Conservation (phyloP, 1,140 invertebrate genomes). For the Philotrypesis tridentata region DNA sequence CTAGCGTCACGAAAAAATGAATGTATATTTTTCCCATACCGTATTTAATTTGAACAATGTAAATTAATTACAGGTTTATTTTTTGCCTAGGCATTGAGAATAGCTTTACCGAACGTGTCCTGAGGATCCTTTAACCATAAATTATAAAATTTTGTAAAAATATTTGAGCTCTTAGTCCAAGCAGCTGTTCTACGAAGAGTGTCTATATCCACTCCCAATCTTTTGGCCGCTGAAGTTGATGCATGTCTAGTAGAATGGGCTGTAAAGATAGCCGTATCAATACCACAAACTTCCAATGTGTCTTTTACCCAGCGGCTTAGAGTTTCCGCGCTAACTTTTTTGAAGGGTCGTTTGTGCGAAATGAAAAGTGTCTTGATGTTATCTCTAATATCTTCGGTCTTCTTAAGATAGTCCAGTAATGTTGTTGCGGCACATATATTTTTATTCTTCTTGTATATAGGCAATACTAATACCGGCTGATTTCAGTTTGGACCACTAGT, state of each 20-base stretch:
- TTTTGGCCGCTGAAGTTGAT: background rate
- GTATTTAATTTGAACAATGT: no score
- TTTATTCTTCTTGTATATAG: background rate
- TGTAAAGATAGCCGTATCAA: background rate
- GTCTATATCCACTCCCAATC: background rate
- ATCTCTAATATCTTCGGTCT: background rate
- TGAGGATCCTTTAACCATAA: background rate
- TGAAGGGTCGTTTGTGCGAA: background rate
- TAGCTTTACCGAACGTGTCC: background rate
- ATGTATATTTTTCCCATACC: no score
- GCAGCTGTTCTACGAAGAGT: background rate
- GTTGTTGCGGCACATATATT: background rate
- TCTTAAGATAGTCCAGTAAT: background rate
- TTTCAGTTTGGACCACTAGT: background rate
- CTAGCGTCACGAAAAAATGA: no score
- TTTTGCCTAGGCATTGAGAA: no score
- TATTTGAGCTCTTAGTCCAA: background rate
- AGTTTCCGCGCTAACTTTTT: background rate
- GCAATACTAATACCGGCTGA: background rate
- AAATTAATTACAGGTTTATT: no score
- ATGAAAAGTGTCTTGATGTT: background rate
- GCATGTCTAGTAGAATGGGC: conserved; percentile 6
- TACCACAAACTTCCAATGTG: background rate
- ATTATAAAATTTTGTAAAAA: conserved; percentile 1
- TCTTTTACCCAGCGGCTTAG: conserved; percentile 21